Evolutionary conservation across 2,113 vertebrate genomes (phyloP).

Genomic region (Platycercus adscitus): DNA sequence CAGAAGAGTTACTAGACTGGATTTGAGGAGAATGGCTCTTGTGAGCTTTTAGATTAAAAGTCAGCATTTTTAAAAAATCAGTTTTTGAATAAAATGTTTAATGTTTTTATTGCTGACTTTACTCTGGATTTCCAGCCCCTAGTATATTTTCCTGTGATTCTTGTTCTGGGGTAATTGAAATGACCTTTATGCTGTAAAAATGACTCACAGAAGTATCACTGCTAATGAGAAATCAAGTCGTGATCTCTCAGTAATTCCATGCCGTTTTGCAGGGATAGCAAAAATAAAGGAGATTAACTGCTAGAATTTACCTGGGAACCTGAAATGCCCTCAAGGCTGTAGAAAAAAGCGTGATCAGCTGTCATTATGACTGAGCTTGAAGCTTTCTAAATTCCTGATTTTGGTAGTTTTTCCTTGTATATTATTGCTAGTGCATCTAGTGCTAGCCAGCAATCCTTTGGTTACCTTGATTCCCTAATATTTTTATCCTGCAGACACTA

Average conservation of each 20-base stretch:
- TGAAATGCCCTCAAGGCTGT: not conserved
- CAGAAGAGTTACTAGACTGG: not conserved
- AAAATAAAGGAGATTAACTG: not conserved
- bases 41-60: not conserved
- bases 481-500: not conserved
- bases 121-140: not conserved
- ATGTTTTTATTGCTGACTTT: not conserved
- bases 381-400: not conserved
- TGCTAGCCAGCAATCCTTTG: not conserved
- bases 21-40: not conserved
- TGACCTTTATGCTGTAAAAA: not conserved
- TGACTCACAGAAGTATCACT: not conserved
- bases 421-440: not conserved
- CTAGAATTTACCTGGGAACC: not conserved
- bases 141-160: not conserved
- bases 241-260: not conserved
- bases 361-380: not conserved
- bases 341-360: not conserved
- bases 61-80: not conserved
- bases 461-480: not conserved
- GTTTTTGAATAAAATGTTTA: not conserved
- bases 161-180: not conserved
- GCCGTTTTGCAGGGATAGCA: not conserved
- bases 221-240: not conserved
- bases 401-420: not conserved